These are phyloP conservation scores for Sminthurinus aureus DNA, from an alignment of 2,888 invertebrate genomes.

Conservation along the genomic window DNA sequence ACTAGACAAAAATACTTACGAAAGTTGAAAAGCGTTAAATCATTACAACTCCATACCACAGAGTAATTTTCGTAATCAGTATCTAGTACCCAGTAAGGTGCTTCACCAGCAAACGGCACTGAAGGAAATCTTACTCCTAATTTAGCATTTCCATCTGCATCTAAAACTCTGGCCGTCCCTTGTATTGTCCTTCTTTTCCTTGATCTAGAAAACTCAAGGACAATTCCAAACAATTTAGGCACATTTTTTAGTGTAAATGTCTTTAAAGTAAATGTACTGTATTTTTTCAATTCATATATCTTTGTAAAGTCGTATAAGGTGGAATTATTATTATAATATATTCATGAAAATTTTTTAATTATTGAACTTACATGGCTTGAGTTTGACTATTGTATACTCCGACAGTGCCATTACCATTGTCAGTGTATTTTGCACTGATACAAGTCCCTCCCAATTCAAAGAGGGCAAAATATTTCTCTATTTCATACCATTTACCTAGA, in stretches of 20 bases:
- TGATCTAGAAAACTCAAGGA: slow-evolving; percentile 64
- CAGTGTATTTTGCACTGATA: slow-evolving; percentile 73
- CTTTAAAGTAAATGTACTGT: too few relatives aligned
- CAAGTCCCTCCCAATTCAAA: slow-evolving; percentile 79
- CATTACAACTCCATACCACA: slow-evolving; percentile 71
- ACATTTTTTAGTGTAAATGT: not conserved
- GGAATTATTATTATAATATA: not conserved
- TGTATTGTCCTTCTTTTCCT: slow-evolving; percentile 68
- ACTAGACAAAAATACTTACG: slow-evolving; percentile 23
- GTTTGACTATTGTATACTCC: slow-evolving; percentile 31
- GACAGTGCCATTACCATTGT: slow-evolving; percentile 63
- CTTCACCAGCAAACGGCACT: slow-evolving; percentile 64
- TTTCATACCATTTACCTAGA: slow-evolving; percentile 80
- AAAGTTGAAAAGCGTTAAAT: slow-evolving; percentile 61
- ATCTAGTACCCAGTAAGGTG: slow-evolving; percentile 71
- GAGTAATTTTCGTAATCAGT: slow-evolving; percentile 72
- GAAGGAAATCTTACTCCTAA: slow-evolving; percentile 71
- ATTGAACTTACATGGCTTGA: slow-evolving; percentile 32
- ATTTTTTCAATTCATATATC: too few relatives aligned
- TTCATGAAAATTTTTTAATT: not conserved
- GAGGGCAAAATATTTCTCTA: slow-evolving; percentile 77
- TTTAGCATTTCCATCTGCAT: slow-evolving; percentile 67
- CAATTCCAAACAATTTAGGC: not conserved
- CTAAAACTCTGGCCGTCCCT: slow-evolving; percentile 68
- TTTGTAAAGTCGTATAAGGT: too few relatives aligned